These are phyloP conservation scores for Phymorhynchus buccinoides DNA, from an alignment of 1,140 invertebrate genomes.

Conservation along the genomic window DNA sequence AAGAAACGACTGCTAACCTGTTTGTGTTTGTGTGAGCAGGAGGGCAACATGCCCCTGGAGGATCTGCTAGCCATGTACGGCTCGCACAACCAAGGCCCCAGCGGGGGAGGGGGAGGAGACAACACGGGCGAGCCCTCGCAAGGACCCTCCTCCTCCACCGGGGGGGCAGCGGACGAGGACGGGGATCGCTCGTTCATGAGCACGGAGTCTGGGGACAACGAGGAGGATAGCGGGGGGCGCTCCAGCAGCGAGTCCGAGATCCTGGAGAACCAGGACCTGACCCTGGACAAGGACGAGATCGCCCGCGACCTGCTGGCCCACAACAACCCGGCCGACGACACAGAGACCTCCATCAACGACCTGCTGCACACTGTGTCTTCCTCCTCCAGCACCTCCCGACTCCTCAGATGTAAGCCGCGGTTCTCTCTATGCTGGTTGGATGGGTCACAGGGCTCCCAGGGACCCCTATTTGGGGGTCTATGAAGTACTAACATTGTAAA, in stretches of 20 bases:
- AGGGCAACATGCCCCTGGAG: constrained; percentile 92
- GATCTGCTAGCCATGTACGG: constrained; percentile 91
- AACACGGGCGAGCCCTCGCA: not conserved
- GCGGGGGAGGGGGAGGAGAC: not conserved
- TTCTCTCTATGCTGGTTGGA: too few relatives aligned
- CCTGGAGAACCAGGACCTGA: constrained; percentile 75
- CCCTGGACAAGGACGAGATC: constrained; percentile 75
- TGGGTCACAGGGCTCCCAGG: too few relatives aligned
- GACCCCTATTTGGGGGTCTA: too few relatives aligned
- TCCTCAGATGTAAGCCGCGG: constrained; percentile 74
- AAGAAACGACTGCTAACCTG: too few relatives aligned
- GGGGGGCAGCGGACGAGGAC: not conserved
- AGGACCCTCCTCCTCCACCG: not conserved
- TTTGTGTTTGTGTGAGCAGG: constrained; percentile 64
- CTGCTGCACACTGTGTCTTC: constrained; percentile 69
- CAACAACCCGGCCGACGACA: constrained; percentile 69
- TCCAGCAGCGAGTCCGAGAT: constrained; percentile 77
- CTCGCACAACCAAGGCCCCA: not conserved
- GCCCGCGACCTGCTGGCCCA: constrained; percentile 69
- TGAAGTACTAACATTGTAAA: too few relatives aligned
- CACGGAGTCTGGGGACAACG: constrained; percentile 74
- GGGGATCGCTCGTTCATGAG: constrained; percentile 25
- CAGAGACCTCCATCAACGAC: constrained; percentile 69
- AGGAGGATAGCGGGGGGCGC: constrained; percentile 73
- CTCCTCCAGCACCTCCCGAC: constrained; percentile 67